These are phyloP conservation scores for Megamerina dolium DNA, from an alignment of 2,888 invertebrate genomes.

Conservation along the genomic window DNA sequence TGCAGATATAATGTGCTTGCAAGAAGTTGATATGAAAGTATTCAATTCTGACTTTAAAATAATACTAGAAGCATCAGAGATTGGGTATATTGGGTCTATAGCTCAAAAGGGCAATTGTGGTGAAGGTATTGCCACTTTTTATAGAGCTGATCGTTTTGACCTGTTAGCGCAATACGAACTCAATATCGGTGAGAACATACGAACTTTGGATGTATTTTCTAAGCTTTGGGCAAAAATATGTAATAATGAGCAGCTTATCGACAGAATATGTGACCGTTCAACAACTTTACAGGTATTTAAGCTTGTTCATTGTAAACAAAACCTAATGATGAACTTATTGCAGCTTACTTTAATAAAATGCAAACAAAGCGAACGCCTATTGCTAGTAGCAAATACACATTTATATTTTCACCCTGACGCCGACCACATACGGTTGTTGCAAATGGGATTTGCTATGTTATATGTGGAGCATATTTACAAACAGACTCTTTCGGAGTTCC, in stretches of 20 bases:
- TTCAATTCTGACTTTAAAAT: conserved; percentile 63
- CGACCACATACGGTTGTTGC: conserved; percentile 81
- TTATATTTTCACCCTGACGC: conserved; percentile 90
- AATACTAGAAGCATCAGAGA: conserved; percentile 50
- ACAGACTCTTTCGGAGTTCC: conserved; percentile 30
- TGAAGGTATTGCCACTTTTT: conserved; percentile 81
- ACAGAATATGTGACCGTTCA: conserved; percentile 58
- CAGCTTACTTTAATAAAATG: conserved; percentile 55
- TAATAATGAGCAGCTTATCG: conserved; percentile 54
- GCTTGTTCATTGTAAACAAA: background rate
- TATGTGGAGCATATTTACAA: conserved; percentile 59
- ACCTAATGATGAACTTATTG: too few species aligned
- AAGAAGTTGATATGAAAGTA: conserved; percentile 84
- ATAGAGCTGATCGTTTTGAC: conserved; percentile 61
- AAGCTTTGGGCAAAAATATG: conserved; percentile 59
- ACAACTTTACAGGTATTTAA: conserved; percentile 59
- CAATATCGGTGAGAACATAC: conserved; percentile 57
- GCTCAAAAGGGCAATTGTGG: conserved; percentile 66
- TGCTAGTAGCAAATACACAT: conserved; percentile 82
- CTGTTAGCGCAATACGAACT: conserved; percentile 53
- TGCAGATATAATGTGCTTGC: conserved; percentile 82
- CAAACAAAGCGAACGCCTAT: conserved; percentile 53
- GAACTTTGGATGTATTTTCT: conserved; percentile 52
- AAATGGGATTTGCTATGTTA: conserved; percentile 67
- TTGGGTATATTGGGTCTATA: conserved; percentile 58